Percentiles rank a stretch among this genome's conserved stretches.
Conservation (phyloP, 1,140 invertebrate species). For the Galleria mellonella region DNA sequence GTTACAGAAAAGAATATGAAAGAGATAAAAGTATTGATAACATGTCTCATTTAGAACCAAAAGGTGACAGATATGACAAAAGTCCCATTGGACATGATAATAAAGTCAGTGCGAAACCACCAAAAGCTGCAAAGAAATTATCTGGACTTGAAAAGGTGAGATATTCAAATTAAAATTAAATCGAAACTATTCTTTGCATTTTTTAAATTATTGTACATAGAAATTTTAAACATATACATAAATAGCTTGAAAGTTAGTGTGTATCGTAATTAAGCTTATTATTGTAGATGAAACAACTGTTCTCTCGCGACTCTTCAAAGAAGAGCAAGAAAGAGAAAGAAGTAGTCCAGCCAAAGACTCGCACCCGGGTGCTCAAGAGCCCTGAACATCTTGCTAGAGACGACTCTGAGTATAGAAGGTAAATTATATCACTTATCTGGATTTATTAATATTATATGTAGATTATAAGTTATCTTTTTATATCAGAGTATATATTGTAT, state of each 20-base stretch:
- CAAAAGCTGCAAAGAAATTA: constrained; percentile 77
- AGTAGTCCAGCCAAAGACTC: constrained; percentile 57
- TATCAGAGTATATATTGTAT: too few species aligned
- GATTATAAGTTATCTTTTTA: too few species aligned
- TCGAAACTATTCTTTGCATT: too few species aligned
- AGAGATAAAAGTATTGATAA: constrained; percentile 78
- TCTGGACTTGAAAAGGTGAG: constrained; percentile 80
- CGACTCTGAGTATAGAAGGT: constrained; percentile 74
- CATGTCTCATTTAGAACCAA: constrained; percentile 77
- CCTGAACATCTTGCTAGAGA: constrained; percentile 74
- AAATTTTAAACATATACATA: too few species aligned
- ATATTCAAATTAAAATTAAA: constrained; percentile 1
- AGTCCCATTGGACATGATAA: constrained; percentile 61
- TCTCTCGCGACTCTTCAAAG: constrained; percentile 76
- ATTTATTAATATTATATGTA: too few species aligned
- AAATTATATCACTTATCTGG: background rate
- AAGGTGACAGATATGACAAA: constrained; percentile 75
- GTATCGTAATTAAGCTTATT: too few species aligned
- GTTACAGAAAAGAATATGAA: constrained; percentile 72
- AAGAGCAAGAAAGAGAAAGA: constrained; percentile 77
- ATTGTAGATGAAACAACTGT: constrained; percentile 76
- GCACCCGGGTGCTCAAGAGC: constrained; percentile 70
- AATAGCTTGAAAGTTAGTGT: background rate
- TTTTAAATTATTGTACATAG: too few species aligned
- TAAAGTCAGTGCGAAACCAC: constrained; percentile 75